Base-by-base conservation (phyloP, 2,113 vertebrate genomes). In the Solea senegalensis region DNA sequence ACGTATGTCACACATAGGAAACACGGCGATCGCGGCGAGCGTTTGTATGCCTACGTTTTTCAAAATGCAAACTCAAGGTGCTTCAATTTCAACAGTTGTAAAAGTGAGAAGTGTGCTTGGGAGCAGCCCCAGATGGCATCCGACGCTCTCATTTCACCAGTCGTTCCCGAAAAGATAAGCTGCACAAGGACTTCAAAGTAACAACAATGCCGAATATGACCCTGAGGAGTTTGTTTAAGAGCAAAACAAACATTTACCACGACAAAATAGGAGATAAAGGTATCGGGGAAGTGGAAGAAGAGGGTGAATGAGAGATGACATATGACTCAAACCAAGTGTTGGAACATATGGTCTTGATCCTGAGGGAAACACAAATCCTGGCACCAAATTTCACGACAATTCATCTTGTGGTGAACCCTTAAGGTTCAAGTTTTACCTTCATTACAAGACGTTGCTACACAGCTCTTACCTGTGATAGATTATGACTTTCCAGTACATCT, bases 101-200 rank as follows among this genome's bases (percentile, higher is more conserved):
- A 86, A 86, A 74, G 76, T 82, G 82, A 84, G 78, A 88, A 88
- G 85, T 82, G 82, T 88, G 86, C 61, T 44, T 26, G 43, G 65
- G 64, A 76, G 73, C 71, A 63, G 67, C 54, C 59, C 21, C 58
- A 58, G 68, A 46, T 21, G 56, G 55, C 45, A 46, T 51, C 66
- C 72, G 57, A 58, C 66, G 5, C 56, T 65, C 56, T 72, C 46
- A 16, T 72, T 78, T 65, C 69, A 60, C 21, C 70, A 34, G 48
- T 27, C 43, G 61, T 60, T 59, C 60, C 2, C 34, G 45, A 68
- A 55, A 53, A 73, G 64, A 73, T 69, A n/a, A 82, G 49, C 48
- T 76, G 39, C 28, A 46, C 72, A 65, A 53, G 53, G 52, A 21
- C 40, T n/a, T 10, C 52, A 44, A 48, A 61, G 16, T 16, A 34